Conservation (phyloP, 2,113 vertebrate species). For the Poeciliopsis turrubarensis region DNA sequence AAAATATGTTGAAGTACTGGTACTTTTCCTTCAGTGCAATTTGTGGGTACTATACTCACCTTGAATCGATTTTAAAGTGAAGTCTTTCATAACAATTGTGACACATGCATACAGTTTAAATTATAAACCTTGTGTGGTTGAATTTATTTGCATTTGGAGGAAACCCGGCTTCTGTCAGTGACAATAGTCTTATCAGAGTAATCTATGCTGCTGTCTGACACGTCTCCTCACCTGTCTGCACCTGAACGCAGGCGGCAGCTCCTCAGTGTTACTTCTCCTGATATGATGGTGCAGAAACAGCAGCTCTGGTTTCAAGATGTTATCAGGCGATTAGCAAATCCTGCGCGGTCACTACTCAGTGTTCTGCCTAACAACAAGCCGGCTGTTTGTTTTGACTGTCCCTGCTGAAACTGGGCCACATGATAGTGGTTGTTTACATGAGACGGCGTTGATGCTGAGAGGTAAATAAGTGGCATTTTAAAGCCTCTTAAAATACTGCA, state of each 20-base stretch:
- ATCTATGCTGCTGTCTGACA: slow-evolving; percentile 10
- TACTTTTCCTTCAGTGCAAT: too few relatives aligned
- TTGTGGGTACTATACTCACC: too few relatives aligned
- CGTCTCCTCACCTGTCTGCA: slow-evolving; percentile 9
- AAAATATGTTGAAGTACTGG: too few relatives aligned
- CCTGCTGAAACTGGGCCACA: slow-evolving; percentile 43
- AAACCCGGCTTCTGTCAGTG: not conserved
- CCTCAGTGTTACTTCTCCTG: slow-evolving; percentile 5
- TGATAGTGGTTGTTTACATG: slow-evolving; percentile 17
- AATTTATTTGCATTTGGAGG: not conserved
- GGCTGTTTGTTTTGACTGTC: slow-evolving; percentile 59
- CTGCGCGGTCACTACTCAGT: slow-evolving; percentile 42
- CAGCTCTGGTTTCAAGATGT: slow-evolving; percentile 42
- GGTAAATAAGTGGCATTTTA: not conserved
- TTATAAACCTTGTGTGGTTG: not conserved
- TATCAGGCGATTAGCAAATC: slow-evolving; percentile 54
- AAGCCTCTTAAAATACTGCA: not conserved
- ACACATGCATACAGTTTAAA: not conserved
- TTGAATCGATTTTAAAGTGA: not conserved
- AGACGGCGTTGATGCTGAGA: not conserved
- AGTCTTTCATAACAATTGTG: not conserved
- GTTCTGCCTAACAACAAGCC: slow-evolving; percentile 49
- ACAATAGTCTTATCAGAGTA: slow-evolving; percentile 8
- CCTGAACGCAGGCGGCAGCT: slow-evolving; percentile 14
- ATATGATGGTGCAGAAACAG: slow-evolving; percentile 8